Evolutionary conservation across 1,140 invertebrate genomes (phyloP), one percentile per base, ranked within the genome.

Genomic region (Achroia grisella): DNA sequence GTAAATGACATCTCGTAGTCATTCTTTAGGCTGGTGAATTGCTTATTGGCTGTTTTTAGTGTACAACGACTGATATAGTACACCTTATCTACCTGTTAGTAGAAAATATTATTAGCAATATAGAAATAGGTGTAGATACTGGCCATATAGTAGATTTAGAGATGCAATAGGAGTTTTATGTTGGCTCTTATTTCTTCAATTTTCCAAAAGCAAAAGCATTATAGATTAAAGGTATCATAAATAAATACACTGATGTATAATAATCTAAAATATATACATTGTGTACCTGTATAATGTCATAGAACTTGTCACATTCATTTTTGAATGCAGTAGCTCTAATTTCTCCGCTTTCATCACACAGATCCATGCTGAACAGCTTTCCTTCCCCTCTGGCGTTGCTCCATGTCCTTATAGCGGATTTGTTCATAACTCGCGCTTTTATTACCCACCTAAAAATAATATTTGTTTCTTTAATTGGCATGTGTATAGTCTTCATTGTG

Each of bases 1-100:
- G 87, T 92, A 59, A 99, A 92, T 0, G 94, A 94, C 91, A 99
- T 94, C 72, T 99, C 98, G 71, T 98, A 99, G 73, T 99, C 96
- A 80, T 98, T 97, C 36, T 96, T 94, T 8, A 98, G 73, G 32
- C 85, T 90, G 10, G 89, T 90, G 69, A 91, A 99, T 64, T 95
- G 90, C 75, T 97, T 98, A 75, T 99, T 98, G 0, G 97, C 97
- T 10, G 93, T 89, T 80, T 98, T 99, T 6, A 99, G 71, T 12
- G 86, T 73, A 43, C 92, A 95, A 53, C 91, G 91, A 14, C 91
- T 93, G 28, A 99, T 91, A 62, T 92, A 98, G 78, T 97, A 99
- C 3, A 98, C 90, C 87, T 96, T 92, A 55, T 93, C 91, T 4
- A 92, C 76, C 92, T 94, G 55, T 23, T 23, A 6, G 17, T 23